Evolutionary conservation across 1,140 invertebrate genomes (phyloP), one percentile per base, ranked within the genome.

Genomic region (Micrasema longulum): DNA sequence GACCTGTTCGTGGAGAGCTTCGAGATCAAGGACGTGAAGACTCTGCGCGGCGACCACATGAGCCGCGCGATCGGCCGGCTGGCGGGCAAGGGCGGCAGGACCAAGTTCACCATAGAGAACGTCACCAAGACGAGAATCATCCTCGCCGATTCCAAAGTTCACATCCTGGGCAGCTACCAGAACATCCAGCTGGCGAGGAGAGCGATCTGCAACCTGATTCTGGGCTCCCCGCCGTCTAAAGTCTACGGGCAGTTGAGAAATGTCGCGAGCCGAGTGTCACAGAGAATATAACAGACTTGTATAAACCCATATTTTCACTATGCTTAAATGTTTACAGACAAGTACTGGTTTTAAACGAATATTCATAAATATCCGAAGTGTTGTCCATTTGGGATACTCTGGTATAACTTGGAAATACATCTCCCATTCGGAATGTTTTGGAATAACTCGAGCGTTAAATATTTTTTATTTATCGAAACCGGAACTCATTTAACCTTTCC

Each of bases 71-170:
- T 99, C 77, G 98, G 98, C 18, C 88, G 98, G 76, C 86, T 99
- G 47, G 98, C 98, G 12, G 98, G 98, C 0, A 99, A 99, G 87
- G 94, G 96, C 69, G 98, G 98, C 18, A 90, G 95, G 72, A 99
- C 97, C 2, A 99, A 98, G 81, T 99, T 95, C 78, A 98, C 97
- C 1, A 99, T 99, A 79, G 98, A 99, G 87, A 99, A 99, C 85
- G 95, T 95, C 0, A 99, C 98, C 9, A 99, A 98, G 85, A 99
- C 97, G 0, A 91, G 98, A 83, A 99, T 99, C 78, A 95, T 99
- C 18, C 83, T 99, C 62, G 97, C 97, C 45, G 97, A 99, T 79
- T 91, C 89, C 71, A 98, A 98, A 89, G 94, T 99, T 75, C 97
- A 99, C 82, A 95, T 99, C 69, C 86, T 99, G 47, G 98, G 98